Evolutionary conservation across 2,888 invertebrate genomes (phyloP), one percentile per base, ranked within the genome.

Genomic region (Octonoba sinensis): DNA sequence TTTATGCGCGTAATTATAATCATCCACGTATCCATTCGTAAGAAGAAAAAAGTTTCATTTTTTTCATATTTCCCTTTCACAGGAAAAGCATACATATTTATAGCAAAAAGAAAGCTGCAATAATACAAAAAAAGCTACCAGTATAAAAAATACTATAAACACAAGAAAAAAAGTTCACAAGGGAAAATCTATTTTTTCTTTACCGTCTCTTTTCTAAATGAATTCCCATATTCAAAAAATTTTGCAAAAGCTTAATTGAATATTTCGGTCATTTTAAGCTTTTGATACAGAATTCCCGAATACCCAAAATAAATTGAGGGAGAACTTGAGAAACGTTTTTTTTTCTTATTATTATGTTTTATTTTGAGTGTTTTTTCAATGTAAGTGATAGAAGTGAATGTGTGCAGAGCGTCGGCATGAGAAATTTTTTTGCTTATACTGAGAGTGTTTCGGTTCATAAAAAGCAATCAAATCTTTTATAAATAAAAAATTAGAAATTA

Each of bases 401-500:
- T 24, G 51, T 67, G 24, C 24, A 47, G 12, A 64, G 49, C 18
- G 57, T 44, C 18, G 15, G 36, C 20, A 44, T 20, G 36, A 16
- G 18, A 15, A 12, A 24, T 22, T 51, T 56, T 36, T 49, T 13
- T n/a, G 16, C n/a, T 27, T 15, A 51, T 24, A 22, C 51, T 51
- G 59, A n/a, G 64, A 73, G 69, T 56, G 67, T 67, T 81, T 81
- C 72, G 27, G 36, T 73, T 57, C 65, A 54, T 60, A 54, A 67
- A 64, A 62, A 62, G 73, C 73, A 81, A 81, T 73, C 73, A 81
- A 69, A 73, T 27, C 62, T 56, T 64, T 27, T 66, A 81, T 73
- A 69, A 81, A 69, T 60, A 81, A 73, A 81, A 78, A 79, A 72
- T 79, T 51, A 71, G 44, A 67, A 72, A 72, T 79, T 72, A 79